Evolutionary conservation across 2,888 invertebrate genomes (phyloP), one percentile per base, ranked within the genome.

Genomic region (Anoplius nigerrimus): DNA sequence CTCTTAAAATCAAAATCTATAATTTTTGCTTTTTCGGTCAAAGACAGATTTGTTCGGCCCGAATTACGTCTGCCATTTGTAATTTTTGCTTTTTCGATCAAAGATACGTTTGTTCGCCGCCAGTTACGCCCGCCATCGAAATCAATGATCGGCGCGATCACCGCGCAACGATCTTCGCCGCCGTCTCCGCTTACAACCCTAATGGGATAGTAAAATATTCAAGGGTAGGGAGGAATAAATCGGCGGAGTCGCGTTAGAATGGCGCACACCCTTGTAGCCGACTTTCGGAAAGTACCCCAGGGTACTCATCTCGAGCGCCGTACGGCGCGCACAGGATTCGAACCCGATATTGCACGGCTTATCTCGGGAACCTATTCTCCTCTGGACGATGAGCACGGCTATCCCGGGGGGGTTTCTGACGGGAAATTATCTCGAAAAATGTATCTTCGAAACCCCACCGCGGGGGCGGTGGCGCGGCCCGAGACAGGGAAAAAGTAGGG

Each of bases 401-500:
- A 66, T 74, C 81, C 72, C 75, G 48, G 22, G 76, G n/a, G 67
- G 76, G 75, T 62, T 80, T 80, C 81, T 72, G 80, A 76, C 77
- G 73, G 72, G 72, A 81, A 82, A 83, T 83, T 83, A 83, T 83
- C 82, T 81, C 80, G 75, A 80, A 82, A 82, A 83, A 82, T 82
- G 79, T 80, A 79, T 79, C 72, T 73, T 52, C 53, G 43, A 54
- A 43, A n/a, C n/a, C 55, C 34, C 21, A 21, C 34, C 45, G 27
- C 34, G n/a, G 60, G 55, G 58, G 61, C 62, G 8, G 34, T 11
- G 34, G 1, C 34, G 34, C 34, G 34, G 34, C n/a, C n/a, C 34
- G 34, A 34, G 34, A 6, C 34, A 34, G 34, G 11, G 34, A 34
- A 34, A 34, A 34, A 34, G 34, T 34, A 11, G 34, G 34, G 34